A percentile compares a stretch with the other conserved stretches of the same genome.
These are phyloP conservation scores for Vanacampus margaritifer DNA, from an alignment of 2,113 vertebrate genomes.

Conservation along the genomic window DNA sequence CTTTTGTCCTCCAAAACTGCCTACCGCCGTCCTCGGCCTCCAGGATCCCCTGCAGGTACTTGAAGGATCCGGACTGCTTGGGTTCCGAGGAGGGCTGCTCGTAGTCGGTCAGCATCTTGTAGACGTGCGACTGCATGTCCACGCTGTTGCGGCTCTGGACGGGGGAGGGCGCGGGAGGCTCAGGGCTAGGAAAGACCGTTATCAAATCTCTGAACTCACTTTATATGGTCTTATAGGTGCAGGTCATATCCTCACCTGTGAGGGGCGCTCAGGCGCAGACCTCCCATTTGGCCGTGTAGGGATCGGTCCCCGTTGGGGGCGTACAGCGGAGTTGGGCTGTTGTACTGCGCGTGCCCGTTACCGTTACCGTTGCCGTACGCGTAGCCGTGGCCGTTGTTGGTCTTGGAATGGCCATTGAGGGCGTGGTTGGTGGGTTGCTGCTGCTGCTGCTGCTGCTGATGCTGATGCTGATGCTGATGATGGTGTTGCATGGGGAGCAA, in stretches of 20 bases:
- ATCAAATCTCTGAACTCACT: not conserved
- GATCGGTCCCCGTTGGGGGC: conserved; percentile 68
- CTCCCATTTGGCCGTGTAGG: conserved; percentile 80
- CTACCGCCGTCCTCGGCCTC: conserved; percentile 89
- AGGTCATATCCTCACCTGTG: conserved; percentile 73
- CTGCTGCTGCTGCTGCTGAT: not conserved
- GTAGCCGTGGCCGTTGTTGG: conserved; percentile 60
- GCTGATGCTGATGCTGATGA: not conserved
- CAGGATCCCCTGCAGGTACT: conserved; percentile 92
- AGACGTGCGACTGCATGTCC: conserved; percentile 87
- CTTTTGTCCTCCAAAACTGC: not conserved
- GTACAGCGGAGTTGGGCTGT: conserved; percentile 75
- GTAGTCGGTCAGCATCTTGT: conserved; percentile 90
- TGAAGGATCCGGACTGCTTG: conserved; percentile 96
- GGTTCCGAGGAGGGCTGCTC: conserved; percentile 82
- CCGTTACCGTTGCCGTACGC: conserved; percentile 40
- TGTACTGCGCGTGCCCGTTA: conserved; percentile 68
- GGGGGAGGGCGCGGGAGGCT: conserved; percentile 72
- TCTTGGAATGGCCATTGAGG: conserved; percentile 70
- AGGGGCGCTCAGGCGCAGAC: conserved; percentile 77
- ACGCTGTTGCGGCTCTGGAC: conserved; percentile 67
- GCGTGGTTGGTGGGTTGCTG: conserved; percentile 37
- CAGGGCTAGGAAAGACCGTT: conserved; percentile 71
- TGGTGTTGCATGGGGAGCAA: conserved; percentile 29
- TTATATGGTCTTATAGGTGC: not conserved